A percentile compares a stretch with the other conserved stretches of the same genome.
Conservation (phyloP, 2,797 vertebrate species). For the Spheniscus humboldti region DNA sequence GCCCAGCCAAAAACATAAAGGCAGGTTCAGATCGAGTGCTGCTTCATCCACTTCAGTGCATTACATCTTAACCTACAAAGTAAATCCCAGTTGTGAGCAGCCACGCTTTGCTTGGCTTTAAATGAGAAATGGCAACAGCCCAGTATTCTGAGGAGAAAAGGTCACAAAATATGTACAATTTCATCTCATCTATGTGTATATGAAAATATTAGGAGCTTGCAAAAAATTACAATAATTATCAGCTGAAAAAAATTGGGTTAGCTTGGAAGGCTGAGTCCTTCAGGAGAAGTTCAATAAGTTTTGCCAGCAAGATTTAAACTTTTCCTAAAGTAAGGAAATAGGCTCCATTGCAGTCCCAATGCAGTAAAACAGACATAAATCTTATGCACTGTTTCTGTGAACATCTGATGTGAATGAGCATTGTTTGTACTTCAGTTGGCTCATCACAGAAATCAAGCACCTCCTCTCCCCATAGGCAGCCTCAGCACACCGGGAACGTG, state of each 20-base stretch:
- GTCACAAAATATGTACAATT: neutral
- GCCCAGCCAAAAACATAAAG: neutral
- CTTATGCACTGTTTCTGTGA: neutral
- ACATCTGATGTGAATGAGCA: neutral
- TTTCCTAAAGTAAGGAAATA: neutral
- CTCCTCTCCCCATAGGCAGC: neutral
- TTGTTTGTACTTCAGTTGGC: neutral
- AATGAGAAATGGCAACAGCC: neutral
- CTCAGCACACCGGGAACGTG: accelerated
- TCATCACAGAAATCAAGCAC: neutral
- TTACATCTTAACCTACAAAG: neutral
- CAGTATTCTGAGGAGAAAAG: neutral
- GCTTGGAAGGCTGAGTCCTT: neutral
- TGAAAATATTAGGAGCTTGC: neutral
- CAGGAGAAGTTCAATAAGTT: neutral
- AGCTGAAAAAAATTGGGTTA: neutral
- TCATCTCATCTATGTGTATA: neutral
- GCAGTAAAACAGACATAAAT: neutral
- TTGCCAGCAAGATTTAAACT: neutral
- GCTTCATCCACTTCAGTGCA: neutral
- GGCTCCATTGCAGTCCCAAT: neutral
- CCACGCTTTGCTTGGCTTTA: neutral
- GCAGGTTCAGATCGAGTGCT: neutral
- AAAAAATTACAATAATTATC: neutral
- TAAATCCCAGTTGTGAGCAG: neutral